Percentiles rank a stretch among this genome's conserved stretches.
Evolutionary conservation across 2,113 vertebrate species (phyloP).

Genomic region (Collichthys lucidus): DNA sequence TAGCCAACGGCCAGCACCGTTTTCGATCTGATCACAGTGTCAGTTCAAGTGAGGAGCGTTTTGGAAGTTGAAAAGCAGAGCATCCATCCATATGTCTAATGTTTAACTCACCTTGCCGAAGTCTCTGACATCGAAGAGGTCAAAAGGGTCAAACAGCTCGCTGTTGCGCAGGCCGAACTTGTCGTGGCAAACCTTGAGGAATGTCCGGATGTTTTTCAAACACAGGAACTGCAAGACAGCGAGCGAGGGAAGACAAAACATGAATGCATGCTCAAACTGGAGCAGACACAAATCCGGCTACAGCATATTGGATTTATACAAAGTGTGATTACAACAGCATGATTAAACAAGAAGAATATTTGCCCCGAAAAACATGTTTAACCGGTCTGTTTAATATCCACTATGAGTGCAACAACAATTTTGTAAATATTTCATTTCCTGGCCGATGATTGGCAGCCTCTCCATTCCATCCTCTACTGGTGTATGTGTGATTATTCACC

Average conservation of each 20-base stretch:
- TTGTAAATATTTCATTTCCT: constrained; percentile 71
- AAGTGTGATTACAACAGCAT: not conserved
- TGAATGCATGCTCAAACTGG: not conserved
- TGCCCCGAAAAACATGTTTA: constrained; percentile 19
- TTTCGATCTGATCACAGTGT: not conserved
- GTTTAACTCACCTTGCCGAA: constrained; percentile 95
- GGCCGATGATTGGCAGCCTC: constrained; percentile 46
- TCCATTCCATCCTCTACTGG: constrained; percentile 52
- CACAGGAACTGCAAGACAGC: constrained; percentile 91
- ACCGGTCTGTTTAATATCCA: constrained; percentile 31
- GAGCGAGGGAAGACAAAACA: not conserved
- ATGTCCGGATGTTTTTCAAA: constrained; percentile 97
- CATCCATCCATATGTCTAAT: not conserved
- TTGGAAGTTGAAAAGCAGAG: not conserved
- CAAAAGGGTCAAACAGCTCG: constrained; percentile 97
- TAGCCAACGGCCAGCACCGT: not conserved
- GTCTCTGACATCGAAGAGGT: constrained; percentile 98
- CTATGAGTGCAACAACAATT: constrained; percentile 1
- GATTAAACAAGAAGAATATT: constrained; percentile 16
- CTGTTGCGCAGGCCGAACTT: constrained; percentile 95
- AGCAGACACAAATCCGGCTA: not conserved
- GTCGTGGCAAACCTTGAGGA: constrained; percentile 97
- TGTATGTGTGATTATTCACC: constrained; percentile 47
- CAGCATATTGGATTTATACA: not conserved
- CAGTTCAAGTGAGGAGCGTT: not conserved